Base-by-base conservation (phyloP, 2,113 vertebrate genomes). In the Chaetodon trifascialis region DNA sequence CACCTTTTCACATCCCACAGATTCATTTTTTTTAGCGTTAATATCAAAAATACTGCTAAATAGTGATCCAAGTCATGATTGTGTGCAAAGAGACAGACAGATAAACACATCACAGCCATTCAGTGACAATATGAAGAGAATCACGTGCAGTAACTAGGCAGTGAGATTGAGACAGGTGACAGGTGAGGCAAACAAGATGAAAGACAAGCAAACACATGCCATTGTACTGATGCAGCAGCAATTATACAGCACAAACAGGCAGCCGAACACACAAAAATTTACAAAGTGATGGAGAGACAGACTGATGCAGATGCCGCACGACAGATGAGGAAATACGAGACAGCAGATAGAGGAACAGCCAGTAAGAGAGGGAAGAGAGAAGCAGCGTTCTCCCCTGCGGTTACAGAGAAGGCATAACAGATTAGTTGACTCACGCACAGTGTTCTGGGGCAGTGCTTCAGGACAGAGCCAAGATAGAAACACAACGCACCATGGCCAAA, bases 371-470 rank as follows among this genome's bases (percentile, higher is more conserved):
- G 42, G 59, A 60, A 54, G 36, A 59, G 42, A 83, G 65, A 63
- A 51, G 76, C 62, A 44, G 69, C 14, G 2, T 77, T 82, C 73
- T 59, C 42, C 55, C 68, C 87, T 69, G 65, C 34, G 36, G 84
- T 76, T 14, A 64, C 76, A 73, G 69, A 80, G 78, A 71, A 64
- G 69, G 86, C 83, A 81, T 36, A 79, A 44, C 85, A 87, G 87
- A 94, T 92, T 88, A 89, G 85, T 79, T 92, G 90, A 93, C 75
- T 93, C 90, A 88, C 42, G 25, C 84, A 56, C 69, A 44, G 67
- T 63, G 76, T 85, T 85, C 79, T 82, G 72, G 67, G 82, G 87
- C 86, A 52, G 67, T 1, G 89, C 89, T 89, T 78, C 52, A 42
- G 88, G 91, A 85, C 76, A 83, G 76, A 88, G 81, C 83, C 68